Percentiles rank a stretch among this genome's conserved stretches.
Conservation (phyloP, 2,888 invertebrate genomes). For the Acleris cristana region DNA sequence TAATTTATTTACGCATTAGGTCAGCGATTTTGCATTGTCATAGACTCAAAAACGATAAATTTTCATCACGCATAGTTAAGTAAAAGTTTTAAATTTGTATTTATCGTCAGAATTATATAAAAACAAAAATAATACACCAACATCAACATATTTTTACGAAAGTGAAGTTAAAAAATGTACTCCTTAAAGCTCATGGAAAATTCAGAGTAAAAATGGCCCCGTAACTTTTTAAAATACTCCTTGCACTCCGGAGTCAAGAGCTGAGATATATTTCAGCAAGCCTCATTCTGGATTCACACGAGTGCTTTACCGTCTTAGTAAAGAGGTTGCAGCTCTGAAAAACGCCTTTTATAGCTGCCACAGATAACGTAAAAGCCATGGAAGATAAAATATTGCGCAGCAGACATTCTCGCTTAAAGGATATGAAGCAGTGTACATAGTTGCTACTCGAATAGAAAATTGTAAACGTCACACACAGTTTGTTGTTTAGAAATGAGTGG, state of each 20-base stretch:
- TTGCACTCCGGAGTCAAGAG: conserved; percentile 28
- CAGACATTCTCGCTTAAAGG: not conserved
- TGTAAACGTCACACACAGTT: not conserved
- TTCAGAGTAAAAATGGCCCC: conserved; percentile 16
- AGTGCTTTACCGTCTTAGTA: conserved; percentile 28
- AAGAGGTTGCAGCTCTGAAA: conserved; percentile 26
- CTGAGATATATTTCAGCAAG: conserved; percentile 29
- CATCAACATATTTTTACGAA: no score
- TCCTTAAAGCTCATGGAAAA: conserved; percentile 10
- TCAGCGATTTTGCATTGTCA: no score
- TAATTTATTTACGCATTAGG: no score
- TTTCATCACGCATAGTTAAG: no score
- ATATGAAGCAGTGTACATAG: not conserved
- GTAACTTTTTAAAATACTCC: conserved; percentile 31
- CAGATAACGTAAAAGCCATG: conserved; percentile 16
- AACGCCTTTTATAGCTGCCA: conserved; percentile 25
- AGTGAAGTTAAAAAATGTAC: not conserved
- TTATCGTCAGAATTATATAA: no score
- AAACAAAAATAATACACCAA: no score
- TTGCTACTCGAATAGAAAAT: not conserved
- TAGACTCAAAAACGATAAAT: no score
- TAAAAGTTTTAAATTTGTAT: no score
- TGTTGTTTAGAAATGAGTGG: not conserved
- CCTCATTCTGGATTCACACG: conserved; percentile 37
- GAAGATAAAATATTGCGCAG: conserved; percentile 15